Evolutionary conservation across 2,113 vertebrate genomes (phyloP).

Genomic region (Malurus alboscapulatus): DNA sequence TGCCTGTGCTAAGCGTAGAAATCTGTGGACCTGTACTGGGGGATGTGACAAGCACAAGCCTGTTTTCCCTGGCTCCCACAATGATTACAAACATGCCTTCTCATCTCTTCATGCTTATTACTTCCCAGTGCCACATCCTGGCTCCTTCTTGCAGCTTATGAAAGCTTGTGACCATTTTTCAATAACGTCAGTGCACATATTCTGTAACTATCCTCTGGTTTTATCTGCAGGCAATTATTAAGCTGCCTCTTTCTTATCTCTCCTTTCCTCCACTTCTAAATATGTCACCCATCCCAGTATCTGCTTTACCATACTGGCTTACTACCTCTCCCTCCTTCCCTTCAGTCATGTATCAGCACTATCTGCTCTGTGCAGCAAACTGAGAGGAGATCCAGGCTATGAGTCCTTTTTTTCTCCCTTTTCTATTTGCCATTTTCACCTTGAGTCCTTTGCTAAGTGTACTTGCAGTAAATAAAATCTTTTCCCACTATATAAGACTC

Average conservation of each 20-base stretch:
- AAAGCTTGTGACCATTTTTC: background rate
- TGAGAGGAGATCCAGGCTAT: background rate
- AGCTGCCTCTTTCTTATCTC: background rate
- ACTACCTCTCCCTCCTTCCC: background rate
- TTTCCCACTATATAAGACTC: background rate
- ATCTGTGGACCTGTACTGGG: background rate
- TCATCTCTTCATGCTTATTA: background rate
- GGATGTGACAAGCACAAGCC: background rate
- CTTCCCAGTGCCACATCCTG: background rate
- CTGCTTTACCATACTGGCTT: background rate
- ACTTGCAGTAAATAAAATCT: background rate
- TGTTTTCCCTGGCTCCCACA: background rate
- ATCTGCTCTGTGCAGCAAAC: background rate
- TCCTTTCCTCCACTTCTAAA: background rate
- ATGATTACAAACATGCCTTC: background rate
- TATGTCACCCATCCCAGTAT: background rate
- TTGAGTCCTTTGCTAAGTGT: background rate
- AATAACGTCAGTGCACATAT: background rate
- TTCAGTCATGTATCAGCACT: background rate
- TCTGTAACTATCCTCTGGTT: background rate
- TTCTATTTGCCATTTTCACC: background rate
- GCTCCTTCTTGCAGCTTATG: background rate
- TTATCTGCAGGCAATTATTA: conserved; percentile 10
- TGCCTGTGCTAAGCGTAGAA: background rate
- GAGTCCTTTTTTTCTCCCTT: background rate